Evolutionary conservation across 2,888 invertebrate species (phyloP).

Genomic region (Synanthedon andrenaeformis): DNA sequence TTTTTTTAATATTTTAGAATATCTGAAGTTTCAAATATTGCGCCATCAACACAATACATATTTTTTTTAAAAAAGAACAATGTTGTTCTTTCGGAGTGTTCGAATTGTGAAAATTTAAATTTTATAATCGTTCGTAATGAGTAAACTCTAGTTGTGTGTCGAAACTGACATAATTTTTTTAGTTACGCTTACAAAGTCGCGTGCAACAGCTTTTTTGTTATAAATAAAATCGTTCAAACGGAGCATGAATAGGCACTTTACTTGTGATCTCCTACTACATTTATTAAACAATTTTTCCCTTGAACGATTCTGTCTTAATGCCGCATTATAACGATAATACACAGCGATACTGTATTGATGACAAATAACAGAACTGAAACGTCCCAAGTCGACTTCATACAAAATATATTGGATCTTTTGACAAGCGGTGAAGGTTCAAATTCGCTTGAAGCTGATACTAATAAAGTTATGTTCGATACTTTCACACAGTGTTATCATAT

Average conservation of each 20-base stretch:
- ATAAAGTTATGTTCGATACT: conserved; percentile 59
- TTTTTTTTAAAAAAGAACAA: too few species aligned
- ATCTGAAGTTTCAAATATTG: too few species aligned
- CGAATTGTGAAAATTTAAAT: too few species aligned
- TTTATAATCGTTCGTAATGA: too few species aligned
- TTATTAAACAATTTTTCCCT: conserved; percentile 66
- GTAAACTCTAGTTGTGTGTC: too few species aligned
- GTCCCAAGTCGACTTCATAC: conserved; percentile 12
- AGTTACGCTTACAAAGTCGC: too few species aligned
- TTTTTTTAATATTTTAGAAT: too few species aligned
- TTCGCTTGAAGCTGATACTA: conserved; percentile 15
- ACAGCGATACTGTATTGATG: conserved; percentile 59
- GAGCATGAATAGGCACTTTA: background rate
- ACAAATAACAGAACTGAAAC: conserved; percentile 17
- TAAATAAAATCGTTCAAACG: background rate
- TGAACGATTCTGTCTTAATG: conserved; percentile 58
- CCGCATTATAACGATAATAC: conserved; percentile 55
- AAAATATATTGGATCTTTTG: conserved; percentile 11
- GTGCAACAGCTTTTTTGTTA: too few species aligned
- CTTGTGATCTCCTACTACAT: conserved; percentile 23
- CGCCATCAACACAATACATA: too few species aligned
- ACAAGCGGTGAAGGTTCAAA: background rate
- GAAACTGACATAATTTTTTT: too few species aligned
- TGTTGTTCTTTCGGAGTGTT: too few species aligned
- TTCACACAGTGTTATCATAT: conserved; percentile 56